phyloP scores from a whole-genome alignment of 2,888 invertebrate genomes.

The Eupithecia abbreviata region DNA sequence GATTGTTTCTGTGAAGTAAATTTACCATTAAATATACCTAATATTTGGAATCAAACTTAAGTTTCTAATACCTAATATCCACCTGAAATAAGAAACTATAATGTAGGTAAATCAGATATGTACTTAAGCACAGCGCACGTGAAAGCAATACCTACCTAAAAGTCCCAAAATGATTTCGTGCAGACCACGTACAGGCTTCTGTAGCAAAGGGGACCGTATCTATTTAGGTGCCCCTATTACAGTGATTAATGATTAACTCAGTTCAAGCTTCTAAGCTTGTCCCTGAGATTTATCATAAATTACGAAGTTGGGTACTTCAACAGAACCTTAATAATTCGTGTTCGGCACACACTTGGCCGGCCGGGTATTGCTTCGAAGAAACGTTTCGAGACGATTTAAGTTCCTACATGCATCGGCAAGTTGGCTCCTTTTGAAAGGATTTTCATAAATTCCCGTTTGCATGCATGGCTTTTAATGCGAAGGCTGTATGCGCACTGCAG shows the following conservation, averaged over 20 bases:
- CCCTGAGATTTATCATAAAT: conserved; percentile 34
- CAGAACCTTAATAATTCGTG: conserved; percentile 32
- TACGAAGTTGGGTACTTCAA: conserved; percentile 29
- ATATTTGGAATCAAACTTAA: background rate
- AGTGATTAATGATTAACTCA: conserved; percentile 32
- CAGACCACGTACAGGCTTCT: conserved; percentile 10
- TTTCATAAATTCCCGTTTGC: conserved; percentile 14
- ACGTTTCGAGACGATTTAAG: conserved; percentile 26
- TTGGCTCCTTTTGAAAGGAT: conserved; percentile 17
- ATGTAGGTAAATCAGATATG: background rate
- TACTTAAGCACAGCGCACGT: background rate
- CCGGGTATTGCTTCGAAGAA: conserved; percentile 27
- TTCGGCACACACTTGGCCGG: conserved; percentile 30
- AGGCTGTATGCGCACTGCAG: conserved; percentile 5
- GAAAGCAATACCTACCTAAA: conserved; percentile 6
- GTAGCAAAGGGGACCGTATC: conserved; percentile 18
- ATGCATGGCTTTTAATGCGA: conserved; percentile 17
- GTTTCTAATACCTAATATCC: background rate
- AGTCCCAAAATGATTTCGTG: conserved; percentile 6
- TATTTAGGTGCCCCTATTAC: conserved; percentile 23
- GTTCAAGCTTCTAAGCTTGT: conserved; percentile 24
- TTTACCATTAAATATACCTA: background rate
- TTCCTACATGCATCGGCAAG: conserved; percentile 20
- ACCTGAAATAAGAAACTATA: background rate
- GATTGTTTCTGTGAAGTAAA: background rate